Conservation (phyloP, 23 tunicate species). For the Clavelina lepadiformis region DNA sequence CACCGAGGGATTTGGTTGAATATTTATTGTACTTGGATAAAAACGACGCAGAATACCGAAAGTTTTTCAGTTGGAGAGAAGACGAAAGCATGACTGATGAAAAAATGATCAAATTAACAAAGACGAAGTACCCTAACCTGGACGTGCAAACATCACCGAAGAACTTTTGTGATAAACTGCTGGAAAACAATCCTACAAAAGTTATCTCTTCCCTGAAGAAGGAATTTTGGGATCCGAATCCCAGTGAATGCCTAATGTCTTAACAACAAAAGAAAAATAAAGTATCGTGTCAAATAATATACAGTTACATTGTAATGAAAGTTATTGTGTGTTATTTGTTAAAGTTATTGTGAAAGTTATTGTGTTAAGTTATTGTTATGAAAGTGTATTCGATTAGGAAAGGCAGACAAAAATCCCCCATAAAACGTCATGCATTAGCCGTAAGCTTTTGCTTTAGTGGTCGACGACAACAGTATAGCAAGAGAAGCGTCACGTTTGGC, state of each 20-base stretch:
- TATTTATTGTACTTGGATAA: conserved; percentile 4
- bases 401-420: too few species aligned
- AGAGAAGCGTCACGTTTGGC: too few species aligned
- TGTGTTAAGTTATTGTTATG: too few species aligned
- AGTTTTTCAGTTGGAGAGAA: conserved; percentile 26
- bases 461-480: too few species aligned
- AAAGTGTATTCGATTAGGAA: too few species aligned
- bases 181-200: conserved; percentile 3
- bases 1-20: not conserved
- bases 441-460: too few species aligned
- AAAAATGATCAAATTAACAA: conserved; percentile 17
- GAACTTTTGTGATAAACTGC: conserved; percentile 2
- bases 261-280: too few species aligned
- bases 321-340: too few species aligned
- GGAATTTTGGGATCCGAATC: conserved; percentile 3
- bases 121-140: conserved; percentile 2
- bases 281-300: too few species aligned
- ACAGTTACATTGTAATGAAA: too few species aligned
- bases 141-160: conserved; percentile 1
- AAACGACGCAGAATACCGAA: conserved; percentile 14
- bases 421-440: too few species aligned
- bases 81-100: conserved; percentile 17
- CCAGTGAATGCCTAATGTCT: conserved; percentile 26
- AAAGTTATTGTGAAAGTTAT: too few species aligned
- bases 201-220: not conserved